phyloP scores from a whole-genome alignment of 2,797 vertebrate species.

The Mycteria americana region DNA sequence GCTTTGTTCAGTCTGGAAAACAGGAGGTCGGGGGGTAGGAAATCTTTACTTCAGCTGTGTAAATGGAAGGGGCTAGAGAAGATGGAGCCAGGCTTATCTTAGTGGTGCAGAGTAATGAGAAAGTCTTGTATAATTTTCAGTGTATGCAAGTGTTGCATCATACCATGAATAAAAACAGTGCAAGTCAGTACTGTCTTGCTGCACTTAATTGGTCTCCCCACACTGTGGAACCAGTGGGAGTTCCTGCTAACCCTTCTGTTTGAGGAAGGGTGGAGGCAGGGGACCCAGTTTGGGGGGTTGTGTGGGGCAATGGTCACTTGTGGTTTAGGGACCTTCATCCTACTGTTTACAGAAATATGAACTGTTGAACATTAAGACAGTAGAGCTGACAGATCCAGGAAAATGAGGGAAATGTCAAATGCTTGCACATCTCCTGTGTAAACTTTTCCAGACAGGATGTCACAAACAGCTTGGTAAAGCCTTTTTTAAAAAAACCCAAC shows the following conservation, averaged over 20 bases:
- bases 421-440: background rate
- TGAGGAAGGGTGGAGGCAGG: background rate
- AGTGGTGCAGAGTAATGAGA: background rate
- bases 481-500: background rate
- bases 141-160: background rate
- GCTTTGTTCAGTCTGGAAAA: background rate
- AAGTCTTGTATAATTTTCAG: background rate
- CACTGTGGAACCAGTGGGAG: fast-evolving
- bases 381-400: background rate
- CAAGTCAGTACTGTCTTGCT: background rate
- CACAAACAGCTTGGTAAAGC: background rate
- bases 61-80: fast-evolving
- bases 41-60: background rate
- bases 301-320: background rate
- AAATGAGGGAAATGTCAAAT: background rate
- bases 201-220: background rate
- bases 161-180: background rate
- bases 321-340: background rate
- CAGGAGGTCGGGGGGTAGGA: background rate
- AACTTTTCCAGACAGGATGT: background rate
- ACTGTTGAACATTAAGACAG: background rate
- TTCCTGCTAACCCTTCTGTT: background rate
- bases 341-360: background rate
- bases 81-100: background rate
- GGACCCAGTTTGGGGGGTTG: fast-evolving